A percentile compares a stretch with the other conserved stretches of the same genome.
Evolutionary conservation across 1,140 invertebrate genomes (phyloP).

Genomic region (Zaprionus gabonicus): DNA sequence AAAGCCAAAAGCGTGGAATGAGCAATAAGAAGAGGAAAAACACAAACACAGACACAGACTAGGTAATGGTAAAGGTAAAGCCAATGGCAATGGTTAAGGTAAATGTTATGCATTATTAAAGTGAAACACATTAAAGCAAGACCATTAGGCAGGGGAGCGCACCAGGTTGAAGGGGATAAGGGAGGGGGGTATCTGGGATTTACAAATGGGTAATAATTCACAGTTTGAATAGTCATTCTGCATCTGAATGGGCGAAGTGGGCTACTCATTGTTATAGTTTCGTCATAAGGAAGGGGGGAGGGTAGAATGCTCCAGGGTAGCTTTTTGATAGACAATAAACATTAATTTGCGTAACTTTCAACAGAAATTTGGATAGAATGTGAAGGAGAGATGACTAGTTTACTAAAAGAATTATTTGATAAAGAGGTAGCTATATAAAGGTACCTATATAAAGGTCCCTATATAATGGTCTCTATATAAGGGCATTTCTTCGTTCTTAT

Average conservation of each 20-base stretch:
- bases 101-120: slow-evolving; percentile 82
- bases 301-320: not conserved
- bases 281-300: not conserved
- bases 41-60: not conserved
- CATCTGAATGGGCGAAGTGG: not conserved
- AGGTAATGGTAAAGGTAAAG: slow-evolving; percentile 59
- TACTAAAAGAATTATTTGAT: not conserved
- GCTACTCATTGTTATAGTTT: slow-evolving; percentile 8
- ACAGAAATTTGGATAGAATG: not conserved
- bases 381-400: not conserved
- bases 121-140: slow-evolving; percentile 75
- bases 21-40: slow-evolving; percentile 25
- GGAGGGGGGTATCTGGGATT: slow-evolving; percentile 10
- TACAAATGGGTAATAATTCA: slow-evolving; percentile 42
- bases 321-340: not conserved
- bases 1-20: slow-evolving; percentile 9
- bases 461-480: no score
- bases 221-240: slow-evolving; percentile 33
- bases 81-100: slow-evolving; percentile 52
- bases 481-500: no score
- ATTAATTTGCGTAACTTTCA: not conserved
- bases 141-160: slow-evolving; percentile 64
- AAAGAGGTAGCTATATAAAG: no score
- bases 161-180: not conserved
- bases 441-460: no score